phyloP scores from a whole-genome alignment of 35 echinoderm and acorn worm species.

The Apostichopus parvimensis region DNA sequence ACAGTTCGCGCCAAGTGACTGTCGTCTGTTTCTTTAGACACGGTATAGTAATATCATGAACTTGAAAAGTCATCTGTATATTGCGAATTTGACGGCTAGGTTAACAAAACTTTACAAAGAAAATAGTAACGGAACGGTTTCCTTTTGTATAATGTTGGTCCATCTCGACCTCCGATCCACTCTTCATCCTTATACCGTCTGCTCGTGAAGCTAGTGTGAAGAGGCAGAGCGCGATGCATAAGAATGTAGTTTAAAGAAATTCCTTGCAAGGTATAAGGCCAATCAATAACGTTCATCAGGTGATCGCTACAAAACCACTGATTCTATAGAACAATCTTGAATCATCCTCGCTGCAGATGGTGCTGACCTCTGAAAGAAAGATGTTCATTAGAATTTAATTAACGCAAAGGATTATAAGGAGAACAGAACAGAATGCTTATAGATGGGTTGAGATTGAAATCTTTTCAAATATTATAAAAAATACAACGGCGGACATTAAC shows the following conservation, averaged over 20 bases:
- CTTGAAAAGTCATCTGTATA: too few relatives aligned
- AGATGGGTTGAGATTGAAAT: not conserved
- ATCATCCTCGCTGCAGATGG: not conserved
- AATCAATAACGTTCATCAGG: not conserved
- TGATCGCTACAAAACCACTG: not conserved
- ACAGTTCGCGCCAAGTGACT: not conserved
- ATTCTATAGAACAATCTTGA: not conserved
- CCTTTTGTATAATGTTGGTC: too few relatives aligned
- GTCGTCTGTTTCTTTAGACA: not conserved
- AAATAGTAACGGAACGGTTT: too few relatives aligned
- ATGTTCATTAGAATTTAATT: not conserved
- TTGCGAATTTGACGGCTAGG: too few relatives aligned
- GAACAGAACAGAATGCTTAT: not conserved
- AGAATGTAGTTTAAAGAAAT: not conserved
- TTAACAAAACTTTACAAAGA: too few relatives aligned
- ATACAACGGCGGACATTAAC: not conserved
- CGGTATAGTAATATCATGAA: not conserved
- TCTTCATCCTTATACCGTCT: too few relatives aligned
- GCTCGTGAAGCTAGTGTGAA: too few relatives aligned
- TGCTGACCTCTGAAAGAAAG: not conserved
- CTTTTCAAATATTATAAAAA: not conserved
- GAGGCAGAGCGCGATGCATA: not conserved
- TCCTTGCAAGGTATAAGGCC: conserved; percentile 3
- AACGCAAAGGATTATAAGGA: not conserved
- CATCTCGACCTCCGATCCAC: too few relatives aligned